Base-by-base conservation (phyloP, 1,140 invertebrate species). In the Zaprionus camerounensis region DNA sequence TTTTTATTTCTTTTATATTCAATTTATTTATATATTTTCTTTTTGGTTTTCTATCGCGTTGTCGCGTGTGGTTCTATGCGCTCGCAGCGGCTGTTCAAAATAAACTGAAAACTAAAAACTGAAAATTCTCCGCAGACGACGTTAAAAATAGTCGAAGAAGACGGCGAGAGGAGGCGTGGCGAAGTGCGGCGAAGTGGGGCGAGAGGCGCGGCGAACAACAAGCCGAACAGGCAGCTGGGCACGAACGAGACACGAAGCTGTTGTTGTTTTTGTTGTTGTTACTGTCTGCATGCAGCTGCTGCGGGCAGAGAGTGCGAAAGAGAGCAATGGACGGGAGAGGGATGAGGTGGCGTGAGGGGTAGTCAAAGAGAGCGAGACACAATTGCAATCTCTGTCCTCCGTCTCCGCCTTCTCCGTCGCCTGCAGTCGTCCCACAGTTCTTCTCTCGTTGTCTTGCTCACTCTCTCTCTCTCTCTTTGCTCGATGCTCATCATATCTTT, bases 21-120 rank as follows among this genome's bases (percentile, higher is more conserved):
- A 58, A 17, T 49, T 44, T 46, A 65, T 64, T 57, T 65, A 56
- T 76, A 59, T 61, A 38, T 64, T 81, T 62, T 36, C 69, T 57
- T 17, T 63, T 17, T 53, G 15, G n/a, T 15, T 12, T 31, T 44
- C 55, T 58, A 72, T 74, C 62, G 80, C 80, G 83, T 61, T 49
- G 24, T 26, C 38, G 41, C 24, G 34, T 36, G 41, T 36, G 41
- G 57, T 88, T 88, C 81, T 90, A 76, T 90, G 85, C 81, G 75
- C 76, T 85, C 85, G 85, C 71, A 74, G 79, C 85, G 85, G 64
- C 74, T 82, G 85, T 76, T 90, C 82, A 90, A 90, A 90, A 90
- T 90, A 85, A 90, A 90, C 85, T 90, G 66, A 74, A 74, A 62
- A 90, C 85, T 90, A 58, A 74, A 74, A 62, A 90, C 81, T 61